Evolutionary conservation across 2,797 vertebrate species (phyloP).

Genomic region (Micromesistius poutassou): DNA sequence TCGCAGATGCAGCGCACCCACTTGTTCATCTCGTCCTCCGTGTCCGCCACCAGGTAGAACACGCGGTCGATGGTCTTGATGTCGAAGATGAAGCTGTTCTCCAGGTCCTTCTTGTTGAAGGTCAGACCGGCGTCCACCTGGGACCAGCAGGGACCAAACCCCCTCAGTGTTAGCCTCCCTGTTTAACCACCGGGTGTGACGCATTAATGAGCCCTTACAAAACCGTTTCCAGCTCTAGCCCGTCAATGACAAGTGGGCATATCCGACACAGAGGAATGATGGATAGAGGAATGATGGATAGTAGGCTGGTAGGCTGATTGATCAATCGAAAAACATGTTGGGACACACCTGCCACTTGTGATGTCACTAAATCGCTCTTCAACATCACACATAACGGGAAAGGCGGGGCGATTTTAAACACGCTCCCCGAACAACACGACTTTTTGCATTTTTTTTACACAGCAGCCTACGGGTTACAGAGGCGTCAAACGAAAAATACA

Average conservation of each 20-base stretch:
- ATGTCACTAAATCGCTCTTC: background rate
- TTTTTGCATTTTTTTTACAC: no score
- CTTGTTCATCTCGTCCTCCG: slow-evolving; percentile 99
- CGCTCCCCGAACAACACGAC: no score
- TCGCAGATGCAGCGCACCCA: slow-evolving; percentile 98
- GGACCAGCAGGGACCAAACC: background rate
- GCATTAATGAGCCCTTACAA: background rate
- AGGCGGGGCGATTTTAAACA: no score
- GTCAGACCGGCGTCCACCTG: slow-evolving; percentile 94
- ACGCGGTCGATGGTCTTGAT: slow-evolving; percentile 97
- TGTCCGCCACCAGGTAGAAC: slow-evolving; percentile 98
- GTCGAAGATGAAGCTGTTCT: slow-evolving; percentile 99
- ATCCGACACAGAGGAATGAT: background rate
- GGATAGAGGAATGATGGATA: background rate
- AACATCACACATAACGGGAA: no score
- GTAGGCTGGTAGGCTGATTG: background rate
- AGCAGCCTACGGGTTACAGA: background rate
- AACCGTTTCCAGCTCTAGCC: background rate
- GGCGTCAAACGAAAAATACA: background rate
- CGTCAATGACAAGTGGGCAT: background rate
- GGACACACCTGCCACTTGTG: background rate
- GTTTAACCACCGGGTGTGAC: background rate
- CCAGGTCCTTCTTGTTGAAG: slow-evolving; percentile 97
- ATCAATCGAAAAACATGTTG: background rate
- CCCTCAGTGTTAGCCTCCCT: background rate